Evolutionary conservation across 2,888 invertebrate genomes (phyloP).

Genomic region (Acleris literana): DNA sequence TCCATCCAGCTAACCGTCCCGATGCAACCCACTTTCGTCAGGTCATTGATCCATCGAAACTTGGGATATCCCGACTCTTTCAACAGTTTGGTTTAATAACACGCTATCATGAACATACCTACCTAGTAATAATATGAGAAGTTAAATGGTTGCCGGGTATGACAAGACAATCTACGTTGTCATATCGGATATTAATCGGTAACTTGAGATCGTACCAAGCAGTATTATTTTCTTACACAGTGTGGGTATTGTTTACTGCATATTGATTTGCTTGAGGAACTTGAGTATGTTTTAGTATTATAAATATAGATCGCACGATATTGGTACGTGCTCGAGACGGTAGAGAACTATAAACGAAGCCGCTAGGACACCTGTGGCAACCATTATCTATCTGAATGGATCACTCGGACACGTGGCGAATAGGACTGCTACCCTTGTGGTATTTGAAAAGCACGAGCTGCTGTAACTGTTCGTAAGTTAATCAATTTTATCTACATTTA

Average conservation of each 20-base stretch:
- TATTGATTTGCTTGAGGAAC: conserved; percentile 30
- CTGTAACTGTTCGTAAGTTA: conserved; percentile 32
- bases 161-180: conserved; percentile 3
- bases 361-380: neutral
- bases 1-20: conserved; percentile 50
- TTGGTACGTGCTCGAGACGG: neutral
- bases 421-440: conserved; percentile 26
- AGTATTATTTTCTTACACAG: conserved; percentile 21
- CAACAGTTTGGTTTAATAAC: neutral
- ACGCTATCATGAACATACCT: neutral
- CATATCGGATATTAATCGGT: conserved; percentile 24
- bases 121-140: neutral
- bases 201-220: conserved; percentile 22
- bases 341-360: neutral
- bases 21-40: conserved; percentile 61
- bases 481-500: conserved; percentile 1
- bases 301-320: conserved; percentile 3
- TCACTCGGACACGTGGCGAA: conserved; percentile 27
- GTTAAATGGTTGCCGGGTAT: conserved; percentile 10
- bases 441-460: conserved; percentile 20
- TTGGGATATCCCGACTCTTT: conserved; percentile 34
- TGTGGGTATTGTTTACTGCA: conserved; percentile 28
- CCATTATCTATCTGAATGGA: conserved; percentile 20
- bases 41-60: conserved; percentile 62
- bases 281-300: conserved; percentile 12